Evolutionary conservation across 64 coral and sea anemone species (phyloP), one percentile per base, ranked within the genome.

Genomic region (Montipora foliosa): DNA sequence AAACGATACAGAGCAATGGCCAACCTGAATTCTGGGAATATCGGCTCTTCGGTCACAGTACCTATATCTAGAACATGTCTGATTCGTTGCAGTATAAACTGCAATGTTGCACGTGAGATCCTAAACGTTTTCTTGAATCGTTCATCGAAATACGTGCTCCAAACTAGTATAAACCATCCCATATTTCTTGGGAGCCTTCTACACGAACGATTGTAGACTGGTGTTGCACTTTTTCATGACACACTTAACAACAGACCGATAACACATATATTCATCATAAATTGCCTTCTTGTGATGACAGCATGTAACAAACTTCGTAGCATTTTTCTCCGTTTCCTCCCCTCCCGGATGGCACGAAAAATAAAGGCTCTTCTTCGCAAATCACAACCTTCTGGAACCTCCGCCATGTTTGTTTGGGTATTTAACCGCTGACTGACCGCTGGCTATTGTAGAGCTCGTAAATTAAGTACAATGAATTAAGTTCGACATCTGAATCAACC

Each of bases 41-140:
- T 90, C 66, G 89, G 89, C 75, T 79, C 78, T 74, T 90, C 89
- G 7, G 59, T 74, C 48, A 67, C 77, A 67, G 75, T 90, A 67
- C 49, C 76, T 79, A 44, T 29, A 19, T 90, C 60, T 13, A 78
- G 76, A 13, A 49, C 76, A 78, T 78, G 91, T 61, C 81, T 84
- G n/a, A 93, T 86, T 55, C 76, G 25, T 24, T 76, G 25, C 9
- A 95, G 58, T 44, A 95, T 84, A 89, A 76, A 95, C 19, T 19
- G 24, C 45, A 95, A 90, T 77, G 88, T 95, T 76, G 46, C 24
- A 71, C 93, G 78, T 51, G 93, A 95, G 11, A 95, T 73, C 19
- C 88, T 62, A 61, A 95, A 90, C 14, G 70, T 87, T 8, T 55
- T 55, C 52, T 55, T 55, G 52, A 55, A 55, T 55, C 80, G 19